phyloP scores from a whole-genome alignment of 2,888 invertebrate genomes.

The Lypha dubia region DNA sequence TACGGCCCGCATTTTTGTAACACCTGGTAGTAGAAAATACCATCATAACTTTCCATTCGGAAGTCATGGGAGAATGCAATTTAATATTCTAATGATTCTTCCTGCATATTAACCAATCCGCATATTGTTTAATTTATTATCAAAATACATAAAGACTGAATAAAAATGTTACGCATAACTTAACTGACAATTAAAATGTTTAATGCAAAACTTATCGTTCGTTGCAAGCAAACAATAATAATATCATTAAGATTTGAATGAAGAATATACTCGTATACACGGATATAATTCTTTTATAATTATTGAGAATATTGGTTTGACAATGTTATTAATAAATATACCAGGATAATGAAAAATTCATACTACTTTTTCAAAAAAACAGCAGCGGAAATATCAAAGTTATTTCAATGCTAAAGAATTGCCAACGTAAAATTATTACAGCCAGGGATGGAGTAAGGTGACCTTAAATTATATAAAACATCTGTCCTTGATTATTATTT shows the following conservation, averaged over 20 bases:
- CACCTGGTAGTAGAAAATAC: conserved; percentile 49
- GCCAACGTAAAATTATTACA: too few species aligned
- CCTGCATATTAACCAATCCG: neutral
- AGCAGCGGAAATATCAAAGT: too few species aligned
- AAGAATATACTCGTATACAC: too few species aligned
- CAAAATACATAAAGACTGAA: neutral
- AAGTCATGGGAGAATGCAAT: conserved; percentile 53
- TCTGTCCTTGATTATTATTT: too few species aligned
- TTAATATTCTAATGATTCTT: conserved; percentile 40
- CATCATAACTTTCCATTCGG: conserved; percentile 36
- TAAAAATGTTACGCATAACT: neutral
- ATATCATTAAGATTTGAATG: neutral
- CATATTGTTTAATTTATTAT: conserved; percentile 4
- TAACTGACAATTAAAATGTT: neutral
- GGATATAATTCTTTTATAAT: neutral
- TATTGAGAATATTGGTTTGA: neutral
- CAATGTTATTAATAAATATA: neutral
- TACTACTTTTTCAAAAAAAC: too few species aligned
- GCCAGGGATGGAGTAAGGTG: too few species aligned
- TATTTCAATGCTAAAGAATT: too few species aligned
- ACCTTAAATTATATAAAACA: too few species aligned
- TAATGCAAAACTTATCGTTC: conserved; percentile 11
- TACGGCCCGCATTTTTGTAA: conserved; percentile 29
- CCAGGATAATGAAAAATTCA: too few species aligned
- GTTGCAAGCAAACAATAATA: neutral